A percentile compares a stretch with the other conserved stretches of the same genome.
These are phyloP conservation scores for Hydropsyche tenuis DNA, from an alignment of 1,140 invertebrate species.

Conservation along the genomic window DNA sequence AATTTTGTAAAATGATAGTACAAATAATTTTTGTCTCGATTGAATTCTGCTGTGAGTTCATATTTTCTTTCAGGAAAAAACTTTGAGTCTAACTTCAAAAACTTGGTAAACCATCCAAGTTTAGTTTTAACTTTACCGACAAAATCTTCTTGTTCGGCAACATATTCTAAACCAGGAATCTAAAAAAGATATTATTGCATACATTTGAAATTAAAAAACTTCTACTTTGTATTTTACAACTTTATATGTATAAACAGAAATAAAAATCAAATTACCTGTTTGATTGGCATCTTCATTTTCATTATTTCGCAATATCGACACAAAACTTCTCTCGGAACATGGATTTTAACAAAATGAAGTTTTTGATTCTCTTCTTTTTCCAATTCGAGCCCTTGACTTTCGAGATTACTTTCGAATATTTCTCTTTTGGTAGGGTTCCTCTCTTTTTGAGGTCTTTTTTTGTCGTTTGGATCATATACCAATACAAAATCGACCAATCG, in stretches of 20 bases:
- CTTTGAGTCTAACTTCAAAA: slow-evolving; percentile 63
- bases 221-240: background rate
- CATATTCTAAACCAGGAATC: slow-evolving; percentile 27
- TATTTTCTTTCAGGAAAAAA: slow-evolving; percentile 75
- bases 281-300: slow-evolving; percentile 88
- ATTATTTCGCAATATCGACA: slow-evolving; percentile 85
- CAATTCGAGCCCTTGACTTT: slow-evolving; percentile 67
- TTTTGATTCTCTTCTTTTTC: slow-evolving; percentile 66
- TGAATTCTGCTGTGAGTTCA: slow-evolving; percentile 83
- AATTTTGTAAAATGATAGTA: slow-evolving; percentile 64
- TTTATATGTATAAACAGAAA: background rate
- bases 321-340: slow-evolving; percentile 81
- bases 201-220: background rate
- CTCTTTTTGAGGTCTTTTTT: slow-evolving; percentile 53
- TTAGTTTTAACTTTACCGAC: slow-evolving; percentile 37
- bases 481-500: slow-evolving; percentile 72
- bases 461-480: slow-evolving; percentile 63
- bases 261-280: slow-evolving; percentile 61
- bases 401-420: slow-evolving; percentile 67
- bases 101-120: slow-evolving; percentile 28
- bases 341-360: slow-evolving; percentile 74
- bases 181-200: slow-evolving; percentile 7
- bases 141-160: slow-evolving; percentile 45
- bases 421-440: slow-evolving; percentile 60
- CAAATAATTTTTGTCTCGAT: slow-evolving; percentile 86